Evolutionary conservation across 2,888 invertebrate genomes (phyloP), one percentile per base, ranked within the genome.

Genomic region (Eubasilissa splendida): DNA sequence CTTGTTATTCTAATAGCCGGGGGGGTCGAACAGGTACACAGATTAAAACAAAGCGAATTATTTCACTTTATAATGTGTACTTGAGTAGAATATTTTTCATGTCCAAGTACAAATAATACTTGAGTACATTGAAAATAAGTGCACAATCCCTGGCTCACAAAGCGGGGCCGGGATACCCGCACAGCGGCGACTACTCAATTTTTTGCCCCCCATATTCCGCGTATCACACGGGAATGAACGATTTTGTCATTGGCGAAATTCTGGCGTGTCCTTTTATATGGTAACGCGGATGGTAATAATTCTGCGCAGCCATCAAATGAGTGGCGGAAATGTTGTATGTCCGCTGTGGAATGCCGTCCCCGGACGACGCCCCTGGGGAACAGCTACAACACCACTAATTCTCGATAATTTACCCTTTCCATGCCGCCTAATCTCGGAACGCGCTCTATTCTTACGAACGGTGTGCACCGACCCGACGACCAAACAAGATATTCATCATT

Each of bases 231-330:
- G 88, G 89, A 90, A 90, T 89, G 89, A 89, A 87, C 86, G 87
- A 88, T 88, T 88, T 88, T 89, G 89, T 90, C 90, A 90, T 91
- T 90, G 89, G 88, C 89, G 88, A 89, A 85, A 89, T 87, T 88
- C 86, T 89, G 88, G 84, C 86, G 87, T 89, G 88, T 88, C 88
- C 90, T 90, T 89, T 89, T 90, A 89, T 89, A 89, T 83, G 82
- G 77, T 74, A 59, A 84, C 54, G 60, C 80, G 66, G 77, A 73
- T 71, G 50, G 76, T 70, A 82, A 80, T 83, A 81, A 83, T 81
- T 80, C 82, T 78, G 77, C 33, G 59, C n/a, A 68, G 68, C 68
- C 60, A n/a, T 31, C 82, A 82, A 82, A 82, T 79, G 80, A 82
- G 83, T 83, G 83, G 77, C 80, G 80, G 80, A 83, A 82, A 82